Evolutionary conservation across 2,113 vertebrate genomes (phyloP).

Genomic region (Cavia aperea): DNA sequence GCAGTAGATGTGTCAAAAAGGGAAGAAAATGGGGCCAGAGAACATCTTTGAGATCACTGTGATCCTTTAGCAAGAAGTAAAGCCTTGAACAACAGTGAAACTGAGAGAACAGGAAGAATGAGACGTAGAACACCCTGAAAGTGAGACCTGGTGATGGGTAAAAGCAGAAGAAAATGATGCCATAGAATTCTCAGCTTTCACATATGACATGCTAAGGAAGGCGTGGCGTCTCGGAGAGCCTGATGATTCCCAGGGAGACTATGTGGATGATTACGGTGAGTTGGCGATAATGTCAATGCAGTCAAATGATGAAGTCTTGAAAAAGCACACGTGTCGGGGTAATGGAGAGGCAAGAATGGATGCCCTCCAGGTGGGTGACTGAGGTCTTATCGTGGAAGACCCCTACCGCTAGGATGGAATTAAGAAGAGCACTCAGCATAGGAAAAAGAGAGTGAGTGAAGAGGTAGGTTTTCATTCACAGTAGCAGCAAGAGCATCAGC

Average conservation of each 20-base stretch:
- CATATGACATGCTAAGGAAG: too few relatives aligned
- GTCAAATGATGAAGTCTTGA: neutral
- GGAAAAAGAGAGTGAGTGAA: neutral
- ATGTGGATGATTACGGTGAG: neutral
- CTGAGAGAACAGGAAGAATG: neutral
- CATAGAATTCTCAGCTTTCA: neutral
- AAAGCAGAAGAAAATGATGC: neutral
- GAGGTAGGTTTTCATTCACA: fast-evolving
- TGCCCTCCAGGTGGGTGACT: neutral
- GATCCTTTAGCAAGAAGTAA: neutral
- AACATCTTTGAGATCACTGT: neutral
- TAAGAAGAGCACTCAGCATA: neutral
- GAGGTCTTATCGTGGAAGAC: neutral
- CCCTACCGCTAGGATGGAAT: too few relatives aligned
- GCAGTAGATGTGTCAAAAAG: neutral
- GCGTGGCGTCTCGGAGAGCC: fast-evolving
- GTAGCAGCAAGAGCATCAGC: neutral
- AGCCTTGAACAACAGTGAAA: neutral
- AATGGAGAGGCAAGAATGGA: neutral
- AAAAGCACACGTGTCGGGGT: neutral
- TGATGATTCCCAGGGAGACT: neutral
- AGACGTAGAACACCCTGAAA: neutral
- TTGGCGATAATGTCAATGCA: neutral
- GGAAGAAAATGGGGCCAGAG: neutral
- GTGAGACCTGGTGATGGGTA: neutral